Conservation (phyloP, 2,113 vertebrate species). For the Lepus timidus region DNA sequence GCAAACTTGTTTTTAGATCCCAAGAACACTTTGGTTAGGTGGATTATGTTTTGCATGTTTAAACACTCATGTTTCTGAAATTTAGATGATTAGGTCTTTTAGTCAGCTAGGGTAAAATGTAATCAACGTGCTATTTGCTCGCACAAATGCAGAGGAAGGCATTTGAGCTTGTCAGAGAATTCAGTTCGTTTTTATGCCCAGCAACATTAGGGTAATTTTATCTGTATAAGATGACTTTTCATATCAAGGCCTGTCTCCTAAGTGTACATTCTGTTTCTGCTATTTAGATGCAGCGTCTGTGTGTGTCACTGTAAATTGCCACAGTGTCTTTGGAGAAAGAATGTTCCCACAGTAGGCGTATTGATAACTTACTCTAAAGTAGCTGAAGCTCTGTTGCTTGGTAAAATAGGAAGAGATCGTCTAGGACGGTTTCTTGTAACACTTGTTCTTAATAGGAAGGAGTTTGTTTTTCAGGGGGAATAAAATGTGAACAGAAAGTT, state of each 20-base stretch:
- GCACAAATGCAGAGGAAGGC: slow-evolving; percentile 41
- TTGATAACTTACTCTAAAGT: background rate
- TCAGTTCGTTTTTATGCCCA: slow-evolving; percentile 52
- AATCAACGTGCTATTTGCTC: slow-evolving; percentile 3
- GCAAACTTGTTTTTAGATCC: slow-evolving; percentile 80
- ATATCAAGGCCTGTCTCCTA: slow-evolving; percentile 53
- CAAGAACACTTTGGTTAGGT: slow-evolving; percentile 72
- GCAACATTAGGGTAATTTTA: slow-evolving; percentile 31
- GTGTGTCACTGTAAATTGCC: slow-evolving; percentile 35
- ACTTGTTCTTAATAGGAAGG: slow-evolving; percentile 31
- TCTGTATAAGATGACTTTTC: slow-evolving; percentile 1
- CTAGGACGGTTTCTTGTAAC: slow-evolving; percentile 37
- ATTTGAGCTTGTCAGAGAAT: slow-evolving; percentile 52
- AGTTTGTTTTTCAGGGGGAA: slow-evolving; percentile 30
- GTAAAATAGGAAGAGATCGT: background rate
- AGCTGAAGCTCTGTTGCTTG: slow-evolving; percentile 26
- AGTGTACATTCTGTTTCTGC: background rate
- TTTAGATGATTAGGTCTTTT: slow-evolving; percentile 60
- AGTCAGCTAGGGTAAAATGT: slow-evolving; percentile 40
- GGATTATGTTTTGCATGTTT: slow-evolving; percentile 74
- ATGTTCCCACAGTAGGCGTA: background rate
- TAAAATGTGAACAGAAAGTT: background rate
- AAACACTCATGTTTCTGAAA: slow-evolving; percentile 62
- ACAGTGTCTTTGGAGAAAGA: background rate
- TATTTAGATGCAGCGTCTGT: background rate